Base-by-base conservation (phyloP, 1,140 invertebrate genomes). In the Ericerus pela region DNA sequence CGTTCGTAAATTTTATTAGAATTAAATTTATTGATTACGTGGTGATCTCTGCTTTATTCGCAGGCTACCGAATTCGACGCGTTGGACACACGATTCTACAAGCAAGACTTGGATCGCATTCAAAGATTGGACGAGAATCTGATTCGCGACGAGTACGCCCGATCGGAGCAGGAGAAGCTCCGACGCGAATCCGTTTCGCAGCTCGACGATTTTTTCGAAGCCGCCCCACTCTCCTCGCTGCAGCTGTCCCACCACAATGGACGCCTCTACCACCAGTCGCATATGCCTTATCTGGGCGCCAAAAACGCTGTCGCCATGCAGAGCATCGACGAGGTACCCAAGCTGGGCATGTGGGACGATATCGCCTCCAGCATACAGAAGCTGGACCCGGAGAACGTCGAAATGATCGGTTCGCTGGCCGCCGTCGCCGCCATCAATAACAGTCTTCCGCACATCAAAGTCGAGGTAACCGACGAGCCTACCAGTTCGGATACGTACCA, bases 291-390 rank as follows among this genome's bases (percentile, higher is more conserved):
- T 24, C 20, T 47, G 20, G 20, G 5, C 22, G 4, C 22, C 18
- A 47, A 47, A 24, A 20, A 38, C 14, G 36, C 36, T 14, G 14
- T 16, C 36, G 36, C 4, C 36, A 38, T 14, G 36, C 36, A 3
- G 14, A 38, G n/a, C n/a, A n/a, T n/a, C 36, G 41, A 47, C 22
- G 41, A 47, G 8, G 20, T 47, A 14, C 41, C 41, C 10, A 47
- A 47, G 20, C 16, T 41, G 26, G 30, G 79, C 12, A 74, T 87
- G 8, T 90, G 87, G 86, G 86, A 89, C 69, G 86, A 89, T 72
- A 88, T 89, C 66, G 81, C 85, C 43, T 85, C 84, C 65, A 87
- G 84, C 62, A 87, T 90, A 67, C 80, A 85, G 63, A 88, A 88
- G 67, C 80, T 88, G 60, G 85, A 88, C 67, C 85, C 85, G 12